Evolutionary conservation across 1,140 invertebrate species (phyloP), one percentile per base, ranked within the genome.

Genomic region (Plectrocnemia conspersa): DNA sequence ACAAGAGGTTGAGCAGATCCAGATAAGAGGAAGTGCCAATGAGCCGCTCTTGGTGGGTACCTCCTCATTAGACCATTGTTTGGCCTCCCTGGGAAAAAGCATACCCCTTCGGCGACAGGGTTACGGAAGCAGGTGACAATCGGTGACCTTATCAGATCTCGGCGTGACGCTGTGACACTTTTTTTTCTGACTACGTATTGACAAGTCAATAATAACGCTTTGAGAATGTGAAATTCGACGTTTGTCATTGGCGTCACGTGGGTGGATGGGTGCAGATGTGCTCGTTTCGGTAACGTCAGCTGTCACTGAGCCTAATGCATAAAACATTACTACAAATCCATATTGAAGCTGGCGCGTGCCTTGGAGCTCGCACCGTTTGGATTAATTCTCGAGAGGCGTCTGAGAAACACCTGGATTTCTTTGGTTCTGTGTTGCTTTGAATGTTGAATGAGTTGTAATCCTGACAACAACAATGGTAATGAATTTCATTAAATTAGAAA

Each of bases 231-330:
- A 9, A 15, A 40, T 40, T 13, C 7, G 19, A n/a, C 16, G 40
- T 18, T 48, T 48, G 25, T 48, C n/a, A 48, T 32, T 15, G n/a
- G 16, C 10, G 29, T 48, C 3, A 13, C 11, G 24, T 41, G 50
- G 11, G 50, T 40, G 53, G 44, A 25, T 35, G 47, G 27, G 25
- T 22, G 53, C 53, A 55, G 53, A 55, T 55, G 53, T 24, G 25
- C 46, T 54, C 35, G 48, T 50, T 25, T 42, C 24, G n/a, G n/a
- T n/a, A 32, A 15, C 33, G 46, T 55, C 53, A 55, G 53, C 53
- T 55, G 53, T 55, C 53, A 41, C 21, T 35, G n/a, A n/a, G n/a
- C n/a, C n/a, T 33, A 36, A 54, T 54, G 52, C 52, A 54, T 54
- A 54, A 54, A 54, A 54, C 52, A 54, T 54, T 24, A 41, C 23